Conservation (phyloP, 1,140 invertebrate genomes). For the Trachymyrmex cornetzi region DNA sequence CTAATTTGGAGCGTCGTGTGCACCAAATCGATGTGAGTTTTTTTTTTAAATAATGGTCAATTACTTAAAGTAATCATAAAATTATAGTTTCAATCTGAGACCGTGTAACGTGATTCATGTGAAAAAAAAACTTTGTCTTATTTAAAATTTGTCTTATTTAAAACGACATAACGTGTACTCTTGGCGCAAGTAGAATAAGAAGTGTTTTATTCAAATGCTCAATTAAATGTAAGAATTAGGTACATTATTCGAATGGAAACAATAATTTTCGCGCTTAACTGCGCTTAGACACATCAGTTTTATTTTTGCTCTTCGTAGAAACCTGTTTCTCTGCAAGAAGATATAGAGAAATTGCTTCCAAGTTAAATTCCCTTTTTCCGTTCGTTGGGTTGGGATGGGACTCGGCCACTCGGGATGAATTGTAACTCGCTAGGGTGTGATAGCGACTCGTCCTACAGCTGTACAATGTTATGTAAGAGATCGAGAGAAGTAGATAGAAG, state of each 20-base stretch:
- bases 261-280: background rate
- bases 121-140: background rate
- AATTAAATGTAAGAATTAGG: background rate
- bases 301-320: background rate
- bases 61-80: no score
- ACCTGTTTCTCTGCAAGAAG: background rate
- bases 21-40: no score
- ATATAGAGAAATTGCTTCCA: background rate
- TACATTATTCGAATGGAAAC: background rate
- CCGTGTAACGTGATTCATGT: no score
- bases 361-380: slow-evolving; percentile 13
- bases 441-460: background rate
- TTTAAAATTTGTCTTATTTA: background rate
- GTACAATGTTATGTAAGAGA: slow-evolving; percentile 29
- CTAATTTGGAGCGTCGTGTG: no score
- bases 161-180: background rate
- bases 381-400: background rate
- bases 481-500: slow-evolving; percentile 16
- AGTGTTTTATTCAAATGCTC: background rate
- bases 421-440: background rate
- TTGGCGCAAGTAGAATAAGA: background rate
- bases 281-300: background rate
- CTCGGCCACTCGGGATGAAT: background rate
- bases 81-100: no score
- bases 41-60: no score